A percentile compares a stretch with the other conserved stretches of the same genome.
phyloP scores from a whole-genome alignment of 1,140 invertebrate genomes.

The Drosophila pruinosa region DNA sequence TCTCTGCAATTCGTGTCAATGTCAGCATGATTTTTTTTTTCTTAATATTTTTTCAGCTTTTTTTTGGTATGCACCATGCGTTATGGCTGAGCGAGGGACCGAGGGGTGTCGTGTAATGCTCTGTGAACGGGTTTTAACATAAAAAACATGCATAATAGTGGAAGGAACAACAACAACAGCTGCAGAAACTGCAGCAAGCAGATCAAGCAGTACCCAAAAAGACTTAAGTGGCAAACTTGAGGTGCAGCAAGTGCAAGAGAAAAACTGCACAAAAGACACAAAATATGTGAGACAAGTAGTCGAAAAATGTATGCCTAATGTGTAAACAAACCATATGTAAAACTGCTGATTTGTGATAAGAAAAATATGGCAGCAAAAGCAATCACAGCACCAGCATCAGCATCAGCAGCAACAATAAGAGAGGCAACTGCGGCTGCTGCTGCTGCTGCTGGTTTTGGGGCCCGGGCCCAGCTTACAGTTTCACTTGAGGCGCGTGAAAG shows the following conservation, averaged over 20 bases:
- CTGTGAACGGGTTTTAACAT: constrained; percentile 53
- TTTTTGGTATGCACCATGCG: constrained; percentile 3
- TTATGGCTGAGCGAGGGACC: background rate
- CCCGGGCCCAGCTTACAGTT: constrained; percentile 65
- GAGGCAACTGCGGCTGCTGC: background rate
- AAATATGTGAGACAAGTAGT: background rate
- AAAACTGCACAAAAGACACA: background rate
- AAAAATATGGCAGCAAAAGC: background rate
- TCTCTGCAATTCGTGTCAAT: constrained; percentile 74
- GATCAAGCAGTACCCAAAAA: constrained; percentile 36
- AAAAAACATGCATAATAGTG: constrained; percentile 50
- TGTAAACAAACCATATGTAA: background rate
- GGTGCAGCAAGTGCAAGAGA: constrained; percentile 13
- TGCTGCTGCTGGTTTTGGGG: constrained; percentile 34
- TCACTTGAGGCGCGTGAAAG: constrained; percentile 78
- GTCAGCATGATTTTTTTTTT: constrained; percentile 66
- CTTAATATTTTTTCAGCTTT: constrained; percentile 11
- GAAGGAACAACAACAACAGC: constrained; percentile 10
- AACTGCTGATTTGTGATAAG: constrained; percentile 16
- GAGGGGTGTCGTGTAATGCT: constrained; percentile 11
- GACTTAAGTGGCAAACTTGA: constrained; percentile 51
- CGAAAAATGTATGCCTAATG: background rate
- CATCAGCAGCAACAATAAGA: background rate
- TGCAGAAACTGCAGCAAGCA: constrained; percentile 31
- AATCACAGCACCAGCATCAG: background rate